A percentile compares a stretch with the other conserved stretches of the same genome.
These are phyloP conservation scores for Eclectus roratus DNA, from an alignment of 2,113 vertebrate species.

Conservation along the genomic window DNA sequence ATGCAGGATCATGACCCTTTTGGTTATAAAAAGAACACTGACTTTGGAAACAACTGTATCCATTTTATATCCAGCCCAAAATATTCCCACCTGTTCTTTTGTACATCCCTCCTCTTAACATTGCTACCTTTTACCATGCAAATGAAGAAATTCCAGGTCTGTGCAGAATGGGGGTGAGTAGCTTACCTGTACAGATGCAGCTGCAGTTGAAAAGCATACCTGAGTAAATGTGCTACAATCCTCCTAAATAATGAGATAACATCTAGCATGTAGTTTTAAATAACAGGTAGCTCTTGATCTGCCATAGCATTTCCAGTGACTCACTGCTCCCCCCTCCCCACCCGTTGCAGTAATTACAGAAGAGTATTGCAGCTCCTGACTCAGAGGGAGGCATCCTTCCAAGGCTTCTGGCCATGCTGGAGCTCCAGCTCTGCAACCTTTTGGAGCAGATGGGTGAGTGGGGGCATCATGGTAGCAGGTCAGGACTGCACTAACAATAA, in stretches of 20 bases:
- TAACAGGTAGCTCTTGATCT: conserved; percentile 45
- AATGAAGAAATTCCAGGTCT: background rate
- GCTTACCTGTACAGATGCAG: background rate
- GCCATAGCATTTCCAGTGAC: background rate
- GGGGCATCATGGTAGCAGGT: background rate
- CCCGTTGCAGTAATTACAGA: background rate
- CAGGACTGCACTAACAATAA: too few species aligned
- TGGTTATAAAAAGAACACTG: background rate
- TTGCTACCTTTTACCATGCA: background rate
- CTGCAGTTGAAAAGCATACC: background rate
- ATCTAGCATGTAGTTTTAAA: background rate
- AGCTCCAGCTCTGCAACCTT: background rate
- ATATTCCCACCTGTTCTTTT: background rate
- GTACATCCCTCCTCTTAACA: background rate
- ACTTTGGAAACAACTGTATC: background rate
- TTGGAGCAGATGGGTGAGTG: background rate
- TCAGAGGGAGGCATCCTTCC: conserved; percentile 17
- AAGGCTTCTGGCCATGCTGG: background rate
- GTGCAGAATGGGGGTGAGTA: background rate
- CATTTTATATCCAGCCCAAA: background rate
- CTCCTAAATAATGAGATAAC: background rate
- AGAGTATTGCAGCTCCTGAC: conserved; percentile 13
- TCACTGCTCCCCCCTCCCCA: background rate
- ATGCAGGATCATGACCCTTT: background rate
- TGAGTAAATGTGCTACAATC: background rate